Conservation (phyloP, 53 echinoderm and acorn worm species). For the Hippasteria phrygiana region DNA sequence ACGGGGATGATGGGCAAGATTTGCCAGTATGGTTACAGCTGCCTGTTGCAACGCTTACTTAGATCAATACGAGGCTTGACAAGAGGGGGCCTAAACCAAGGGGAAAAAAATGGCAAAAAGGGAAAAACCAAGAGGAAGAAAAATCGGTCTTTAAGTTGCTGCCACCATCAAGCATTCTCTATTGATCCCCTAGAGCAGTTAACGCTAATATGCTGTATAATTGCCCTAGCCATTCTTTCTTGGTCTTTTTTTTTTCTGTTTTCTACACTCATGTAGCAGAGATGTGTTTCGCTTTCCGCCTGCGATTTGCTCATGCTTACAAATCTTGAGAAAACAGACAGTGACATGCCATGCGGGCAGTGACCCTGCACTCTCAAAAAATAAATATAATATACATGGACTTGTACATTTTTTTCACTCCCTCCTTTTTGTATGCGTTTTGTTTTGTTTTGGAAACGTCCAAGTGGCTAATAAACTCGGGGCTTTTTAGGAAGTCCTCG, state of each 20-base stretch:
- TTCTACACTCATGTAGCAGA: not conserved
- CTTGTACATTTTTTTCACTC: slow-evolving; percentile 17
- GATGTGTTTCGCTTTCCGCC: slow-evolving; percentile 27
- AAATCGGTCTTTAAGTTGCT: slow-evolving; percentile 63
- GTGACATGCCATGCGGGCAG: slow-evolving; percentile 58
- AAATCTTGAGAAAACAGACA: slow-evolving; percentile 53
- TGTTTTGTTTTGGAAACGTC: not conserved
- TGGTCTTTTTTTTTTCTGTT: not conserved
- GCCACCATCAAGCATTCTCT: slow-evolving; percentile 59
- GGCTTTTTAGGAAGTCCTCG: slow-evolving; percentile 38
- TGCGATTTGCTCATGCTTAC: slow-evolving; percentile 43
- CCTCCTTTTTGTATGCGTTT: not conserved
- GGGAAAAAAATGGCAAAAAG: not conserved
- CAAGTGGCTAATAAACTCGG: slow-evolving; percentile 61
- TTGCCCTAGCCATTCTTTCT: slow-evolving; percentile 25
- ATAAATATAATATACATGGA: not conserved
- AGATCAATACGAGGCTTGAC: slow-evolving; percentile 60
- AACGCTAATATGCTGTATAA: slow-evolving; percentile 69
- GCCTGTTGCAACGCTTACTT: slow-evolving; percentile 63
- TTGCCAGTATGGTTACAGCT: slow-evolving; percentile 63
- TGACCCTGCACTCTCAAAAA: slow-evolving; percentile 35
- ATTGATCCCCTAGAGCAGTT: slow-evolving; percentile 56
- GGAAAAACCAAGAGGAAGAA: not conserved
- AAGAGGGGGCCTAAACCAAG: slow-evolving; percentile 6
- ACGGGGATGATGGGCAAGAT: slow-evolving; percentile 41